Base-by-base conservation (phyloP, 2,888 invertebrate genomes). In the Temnothorax ravouxi region DNA sequence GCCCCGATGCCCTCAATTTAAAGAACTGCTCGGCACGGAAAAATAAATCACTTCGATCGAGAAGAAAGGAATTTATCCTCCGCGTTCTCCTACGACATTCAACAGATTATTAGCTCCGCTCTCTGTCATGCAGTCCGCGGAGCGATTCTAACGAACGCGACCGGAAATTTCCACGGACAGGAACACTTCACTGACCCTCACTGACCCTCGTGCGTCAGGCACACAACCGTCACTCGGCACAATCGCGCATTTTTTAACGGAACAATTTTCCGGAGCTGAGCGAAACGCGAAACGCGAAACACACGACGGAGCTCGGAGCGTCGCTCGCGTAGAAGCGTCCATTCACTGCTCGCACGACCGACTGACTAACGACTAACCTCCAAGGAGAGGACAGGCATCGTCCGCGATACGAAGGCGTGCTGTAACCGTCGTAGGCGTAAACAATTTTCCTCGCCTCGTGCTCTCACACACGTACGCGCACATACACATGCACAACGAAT, bases 361-460 rank as follows among this genome's bases (percentile, higher is more conserved):
- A 71, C 47, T 50, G 75, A 75, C 56, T 71, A 79, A 79, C 74
- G 75, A 75, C 56, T 71, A 79, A 79, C 74, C 79, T 80, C 47
- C 74, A 80, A 80, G 75, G 74, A 74, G 74, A 72, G 18, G 21
- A 74, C 79, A 72, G 18, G 21, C 75, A 25, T 25, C 75, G 21
- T 34, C 59, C 72, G 47, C 79, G 79, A 71, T 72, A 71, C 56
- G 34, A 38, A 59, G 72, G 79, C 79, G 59, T 71, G 71, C 34
- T 44, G 54, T 72, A 59, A 67, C 34, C 13, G 25, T 47, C 34
- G 34, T 21, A 59, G 25, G 59, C 25, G 59, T 47, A 59, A 72
- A 72, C 47, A 80, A 59, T 80, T 59, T 25, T 47, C 69, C 47
- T 59, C 56, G 34, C 77, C 71, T 59, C 56, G 29, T 15, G 52